Evolutionary conservation across 2,888 invertebrate species (phyloP).

Genomic region (Drosophila prolongata): DNA sequence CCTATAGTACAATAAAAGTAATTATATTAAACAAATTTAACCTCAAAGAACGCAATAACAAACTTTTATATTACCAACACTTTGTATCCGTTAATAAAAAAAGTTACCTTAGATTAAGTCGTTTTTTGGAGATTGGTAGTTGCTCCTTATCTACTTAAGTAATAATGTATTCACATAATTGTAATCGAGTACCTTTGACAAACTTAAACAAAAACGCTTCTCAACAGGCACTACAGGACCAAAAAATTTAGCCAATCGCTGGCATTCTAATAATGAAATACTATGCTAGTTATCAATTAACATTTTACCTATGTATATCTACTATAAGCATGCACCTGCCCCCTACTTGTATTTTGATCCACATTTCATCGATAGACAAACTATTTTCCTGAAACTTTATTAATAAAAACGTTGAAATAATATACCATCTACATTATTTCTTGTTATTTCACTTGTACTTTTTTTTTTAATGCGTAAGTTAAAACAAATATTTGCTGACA

Average conservation of each 20-base stretch:
- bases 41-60: conserved; percentile 21
- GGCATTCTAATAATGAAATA: conserved; percentile 16
- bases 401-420: conserved; percentile 35
- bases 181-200: conserved; percentile 36
- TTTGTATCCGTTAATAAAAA: conserved; percentile 2
- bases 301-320: conserved; percentile 26
- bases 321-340: conserved; percentile 22
- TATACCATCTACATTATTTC: neutral
- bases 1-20: neutral
- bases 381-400: conserved; percentile 44
- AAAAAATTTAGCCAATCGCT: conserved; percentile 30
- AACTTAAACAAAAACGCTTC: conserved; percentile 33
- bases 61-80: conserved; percentile 18
- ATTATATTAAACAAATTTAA: neutral
- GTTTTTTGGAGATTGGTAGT: conserved; percentile 10
- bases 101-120: conserved; percentile 18
- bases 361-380: conserved; percentile 32
- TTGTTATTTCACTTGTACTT: neutral
- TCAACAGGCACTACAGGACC: conserved; percentile 39
- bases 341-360: conserved; percentile 38
- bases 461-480: neutral
- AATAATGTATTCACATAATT: conserved; percentile 17
- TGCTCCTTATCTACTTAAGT: neutral
- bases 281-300: conserved; percentile 35
- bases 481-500: too few species aligned